phyloP scores from a whole-genome alignment of 1,140 invertebrate genomes.

The Drosophila murphyi region DNA sequence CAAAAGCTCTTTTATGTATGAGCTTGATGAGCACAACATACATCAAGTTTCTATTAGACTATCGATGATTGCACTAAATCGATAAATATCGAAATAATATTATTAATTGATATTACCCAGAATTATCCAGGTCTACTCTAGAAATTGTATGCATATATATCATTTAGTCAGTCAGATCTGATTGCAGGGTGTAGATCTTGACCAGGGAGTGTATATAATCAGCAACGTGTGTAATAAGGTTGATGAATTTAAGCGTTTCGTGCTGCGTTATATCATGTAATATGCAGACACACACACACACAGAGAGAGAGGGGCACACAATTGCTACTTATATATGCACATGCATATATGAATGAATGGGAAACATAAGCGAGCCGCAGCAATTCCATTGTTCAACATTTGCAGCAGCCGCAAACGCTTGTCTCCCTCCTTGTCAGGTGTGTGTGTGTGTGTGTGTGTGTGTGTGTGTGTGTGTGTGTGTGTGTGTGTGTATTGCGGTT shows the following conservation, averaged over 20 bases:
- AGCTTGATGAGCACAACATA: no score
- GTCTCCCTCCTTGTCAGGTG: neutral
- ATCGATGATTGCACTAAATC: no score
- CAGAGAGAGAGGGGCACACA: slow-evolving; percentile 23
- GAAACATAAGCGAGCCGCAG: slow-evolving; percentile 63
- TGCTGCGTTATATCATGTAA: slow-evolving; percentile 66
- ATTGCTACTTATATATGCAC: slow-evolving; percentile 47
- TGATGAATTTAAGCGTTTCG: slow-evolving; percentile 75
- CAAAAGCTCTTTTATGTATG: no score
- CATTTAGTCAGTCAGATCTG: no score
- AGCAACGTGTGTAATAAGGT: slow-evolving; percentile 53
- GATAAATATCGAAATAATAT: neutral
- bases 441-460: no score
- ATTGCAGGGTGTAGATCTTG: slow-evolving; percentile 40
- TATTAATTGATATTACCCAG: neutral
- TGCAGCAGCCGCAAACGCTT: slow-evolving; percentile 51
- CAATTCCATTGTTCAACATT: slow-evolving; percentile 70
- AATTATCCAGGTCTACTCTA: neutral
- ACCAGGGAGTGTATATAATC: slow-evolving; percentile 55
- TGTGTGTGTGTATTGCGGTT: slow-evolving; percentile 41
- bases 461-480: slow-evolving; percentile 3
- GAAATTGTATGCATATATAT: no score
- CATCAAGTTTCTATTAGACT: no score
- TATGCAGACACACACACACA: slow-evolving; percentile 39
- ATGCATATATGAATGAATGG: slow-evolving; percentile 71